These are phyloP conservation scores for Cinara cedri DNA, from an alignment of 2,888 invertebrate species.

Conservation along the genomic window DNA sequence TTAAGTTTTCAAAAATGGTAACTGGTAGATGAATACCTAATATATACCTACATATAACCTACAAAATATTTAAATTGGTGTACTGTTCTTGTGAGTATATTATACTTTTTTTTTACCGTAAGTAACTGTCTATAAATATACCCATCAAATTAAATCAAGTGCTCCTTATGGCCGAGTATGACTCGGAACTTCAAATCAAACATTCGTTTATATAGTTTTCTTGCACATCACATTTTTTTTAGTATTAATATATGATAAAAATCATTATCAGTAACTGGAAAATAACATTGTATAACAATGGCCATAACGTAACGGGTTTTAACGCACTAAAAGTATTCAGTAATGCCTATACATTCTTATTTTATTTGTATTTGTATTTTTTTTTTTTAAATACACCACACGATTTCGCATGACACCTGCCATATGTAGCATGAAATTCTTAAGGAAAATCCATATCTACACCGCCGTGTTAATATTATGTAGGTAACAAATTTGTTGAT, in stretches of 20 bases:
- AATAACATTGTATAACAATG: conserved; percentile 42
- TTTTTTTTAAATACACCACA: conserved; percentile 23
- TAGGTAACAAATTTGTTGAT: no score
- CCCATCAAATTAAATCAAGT: conserved; percentile 1
- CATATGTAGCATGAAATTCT: conserved; percentile 29
- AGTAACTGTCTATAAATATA: conserved; percentile 6
- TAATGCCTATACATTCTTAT: conserved; percentile 37
- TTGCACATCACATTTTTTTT: neutral
- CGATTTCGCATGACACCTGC: conserved; percentile 40
- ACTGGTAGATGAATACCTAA: neutral
- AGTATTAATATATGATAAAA: conserved; percentile 33
- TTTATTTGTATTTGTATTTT: conserved; percentile 5
- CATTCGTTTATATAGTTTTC: conserved; percentile 5
- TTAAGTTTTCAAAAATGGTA: neutral
- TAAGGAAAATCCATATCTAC: conserved; percentile 22
- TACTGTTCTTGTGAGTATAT: neutral
- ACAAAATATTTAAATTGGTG: conserved; percentile 4
- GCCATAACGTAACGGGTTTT: conserved; percentile 47
- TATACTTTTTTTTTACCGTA: conserved; percentile 12
- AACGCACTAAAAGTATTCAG: conserved; percentile 44
- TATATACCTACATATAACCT: neutral
- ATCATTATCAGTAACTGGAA: conserved; percentile 45
- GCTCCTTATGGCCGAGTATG: neutral
- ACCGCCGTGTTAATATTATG: neutral
- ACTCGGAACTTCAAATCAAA: conserved; percentile 3